Conservation (phyloP, 2,888 invertebrate genomes). For the Amblyjoppa fuscipennis region DNA sequence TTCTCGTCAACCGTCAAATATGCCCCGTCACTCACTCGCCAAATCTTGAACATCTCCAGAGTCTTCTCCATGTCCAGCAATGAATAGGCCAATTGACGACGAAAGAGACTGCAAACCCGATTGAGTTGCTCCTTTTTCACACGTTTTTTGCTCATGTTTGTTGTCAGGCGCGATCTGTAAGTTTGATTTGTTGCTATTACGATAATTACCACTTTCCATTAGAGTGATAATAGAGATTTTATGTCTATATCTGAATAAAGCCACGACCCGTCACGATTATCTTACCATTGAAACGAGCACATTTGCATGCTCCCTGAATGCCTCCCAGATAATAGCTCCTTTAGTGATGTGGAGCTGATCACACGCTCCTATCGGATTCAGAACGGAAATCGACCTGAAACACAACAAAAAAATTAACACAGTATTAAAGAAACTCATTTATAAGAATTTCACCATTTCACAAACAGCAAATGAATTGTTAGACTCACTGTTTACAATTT, state of each 20-base stretch:
- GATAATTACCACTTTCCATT: background rate
- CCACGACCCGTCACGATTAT: background rate
- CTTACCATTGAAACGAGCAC: constrained; percentile 82
- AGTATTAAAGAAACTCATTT: too few relatives aligned
- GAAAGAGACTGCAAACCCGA: constrained; percentile 88
- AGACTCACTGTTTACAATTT: background rate
- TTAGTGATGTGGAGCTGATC: constrained; percentile 84
- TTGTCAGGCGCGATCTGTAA: constrained; percentile 72
- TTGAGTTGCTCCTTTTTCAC: constrained; percentile 87
- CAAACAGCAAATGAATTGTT: too few relatives aligned
- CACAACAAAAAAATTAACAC: too few relatives aligned
- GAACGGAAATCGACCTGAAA: too few relatives aligned
- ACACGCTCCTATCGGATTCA: constrained; percentile 56
- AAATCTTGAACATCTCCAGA: constrained; percentile 85
- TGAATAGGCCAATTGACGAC: constrained; percentile 91
- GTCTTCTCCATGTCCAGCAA: constrained; percentile 88
- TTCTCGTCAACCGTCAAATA: constrained; percentile 81
- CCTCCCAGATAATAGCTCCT: constrained; percentile 93
- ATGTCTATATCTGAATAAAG: background rate
- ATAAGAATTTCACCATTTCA: too few relatives aligned
- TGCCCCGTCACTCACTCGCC: constrained; percentile 82
- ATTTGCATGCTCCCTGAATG: constrained; percentile 91
- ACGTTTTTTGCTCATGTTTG: constrained; percentile 49
- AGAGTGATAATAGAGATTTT: too few relatives aligned
- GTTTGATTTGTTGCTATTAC: background rate